Conservation (phyloP, 1,140 invertebrate species). For the Drosophila nasuta region DNA sequence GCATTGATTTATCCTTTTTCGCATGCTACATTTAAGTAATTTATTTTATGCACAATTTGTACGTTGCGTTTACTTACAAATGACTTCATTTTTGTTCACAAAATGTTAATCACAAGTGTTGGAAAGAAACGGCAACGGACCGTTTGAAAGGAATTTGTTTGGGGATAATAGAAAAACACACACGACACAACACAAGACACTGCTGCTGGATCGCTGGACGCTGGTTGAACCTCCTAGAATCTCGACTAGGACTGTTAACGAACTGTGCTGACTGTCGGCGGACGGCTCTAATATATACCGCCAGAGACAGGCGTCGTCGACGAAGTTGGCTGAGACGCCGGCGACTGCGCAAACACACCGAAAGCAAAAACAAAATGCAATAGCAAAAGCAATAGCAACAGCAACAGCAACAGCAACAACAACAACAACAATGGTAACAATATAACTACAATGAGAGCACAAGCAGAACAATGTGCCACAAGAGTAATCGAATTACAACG, state of each 20-base stretch:
- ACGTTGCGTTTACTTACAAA: constrained; percentile 74
- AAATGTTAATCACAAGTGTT: constrained; percentile 63
- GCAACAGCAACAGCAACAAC: constrained; percentile 9
- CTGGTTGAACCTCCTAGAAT: constrained; percentile 85
- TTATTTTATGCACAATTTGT: constrained; percentile 5
- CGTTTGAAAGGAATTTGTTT: constrained; percentile 43
- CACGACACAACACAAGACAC: constrained; percentile 65
- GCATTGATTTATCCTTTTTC: constrained; percentile 34
- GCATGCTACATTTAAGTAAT: background rate
- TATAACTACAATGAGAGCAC: constrained; percentile 60
- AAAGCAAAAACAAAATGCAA: constrained; percentile 32
- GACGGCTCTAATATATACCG: constrained; percentile 82
- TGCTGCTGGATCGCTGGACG: constrained; percentile 60
- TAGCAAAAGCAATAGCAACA: constrained; percentile 47
- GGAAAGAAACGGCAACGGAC: constrained; percentile 14
- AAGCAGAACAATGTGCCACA: constrained; percentile 73
- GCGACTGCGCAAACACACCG: constrained; percentile 39
- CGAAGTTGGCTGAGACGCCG: constrained; percentile 33
- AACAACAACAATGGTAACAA: constrained; percentile 23
- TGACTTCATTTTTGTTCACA: constrained; percentile 69
- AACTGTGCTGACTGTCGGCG: constrained; percentile 81
- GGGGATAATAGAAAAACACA: constrained; percentile 45
- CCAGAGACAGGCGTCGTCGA: constrained; percentile 40
- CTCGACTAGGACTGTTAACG: constrained; percentile 85
- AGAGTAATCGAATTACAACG: constrained; percentile 80